Conservation (phyloP, 92 coral and sea anemone genomes). For the Palythoa heliodiscus region DNA sequence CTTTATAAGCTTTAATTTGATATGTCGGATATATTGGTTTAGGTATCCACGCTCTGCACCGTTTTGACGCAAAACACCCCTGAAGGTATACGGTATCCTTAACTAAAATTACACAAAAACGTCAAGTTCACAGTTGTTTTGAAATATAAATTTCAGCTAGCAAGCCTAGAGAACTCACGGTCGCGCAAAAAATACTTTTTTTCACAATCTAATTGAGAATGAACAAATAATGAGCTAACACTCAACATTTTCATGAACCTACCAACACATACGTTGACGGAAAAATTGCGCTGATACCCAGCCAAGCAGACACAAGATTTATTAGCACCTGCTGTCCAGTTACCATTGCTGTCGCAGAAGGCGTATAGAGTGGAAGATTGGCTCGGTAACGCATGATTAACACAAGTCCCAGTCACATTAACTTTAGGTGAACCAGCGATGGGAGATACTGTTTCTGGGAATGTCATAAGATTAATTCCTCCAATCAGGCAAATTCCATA, state of each 20-base stretch:
- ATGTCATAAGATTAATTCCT: constrained; percentile 14
- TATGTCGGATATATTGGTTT: too few relatives aligned
- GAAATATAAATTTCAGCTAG: too few relatives aligned
- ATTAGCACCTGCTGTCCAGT: constrained; percentile 12
- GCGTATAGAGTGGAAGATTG: constrained; percentile 6
- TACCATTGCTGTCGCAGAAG: constrained; percentile 22
- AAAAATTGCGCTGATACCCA: neutral
- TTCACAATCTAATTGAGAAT: too few relatives aligned
- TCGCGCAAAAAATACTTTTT: too few relatives aligned
- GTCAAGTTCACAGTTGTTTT: too few relatives aligned
- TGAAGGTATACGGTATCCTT: too few relatives aligned
- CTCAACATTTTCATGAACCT: neutral
- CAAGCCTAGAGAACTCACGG: too few relatives aligned
- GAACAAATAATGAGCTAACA: too few relatives aligned
- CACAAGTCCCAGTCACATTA: constrained; percentile 25
- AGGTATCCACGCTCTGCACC: too few relatives aligned
- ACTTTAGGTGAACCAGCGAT: neutral
- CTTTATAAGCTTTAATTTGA: too few relatives aligned
- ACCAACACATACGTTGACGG: constrained; percentile 10
- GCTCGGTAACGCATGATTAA: neutral
- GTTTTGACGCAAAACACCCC: too few relatives aligned
- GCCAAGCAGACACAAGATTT: constrained; percentile 4
- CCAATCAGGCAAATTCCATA: neutral
- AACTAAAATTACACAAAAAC: too few relatives aligned
- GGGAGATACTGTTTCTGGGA: constrained; percentile 5